phyloP scores from a whole-genome alignment of 2,888 invertebrate genomes.

The Drosophila ezoana region DNA sequence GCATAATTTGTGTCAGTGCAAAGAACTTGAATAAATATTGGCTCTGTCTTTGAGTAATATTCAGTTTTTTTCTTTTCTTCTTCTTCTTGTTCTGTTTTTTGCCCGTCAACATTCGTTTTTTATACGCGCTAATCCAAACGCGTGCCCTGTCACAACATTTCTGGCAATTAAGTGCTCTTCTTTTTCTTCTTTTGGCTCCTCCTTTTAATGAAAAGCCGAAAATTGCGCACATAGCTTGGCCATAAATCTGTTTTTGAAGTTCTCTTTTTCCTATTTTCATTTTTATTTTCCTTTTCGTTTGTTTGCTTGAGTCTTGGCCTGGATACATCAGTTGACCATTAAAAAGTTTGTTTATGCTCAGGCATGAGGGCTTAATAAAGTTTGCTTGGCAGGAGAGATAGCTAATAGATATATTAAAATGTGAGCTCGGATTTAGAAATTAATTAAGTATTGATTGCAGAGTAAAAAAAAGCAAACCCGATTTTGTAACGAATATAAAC shows the following conservation, averaged over 20 bases:
- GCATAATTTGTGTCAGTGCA: slow-evolving; percentile 35
- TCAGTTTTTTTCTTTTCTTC: not conserved
- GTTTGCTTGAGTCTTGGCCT: not conserved
- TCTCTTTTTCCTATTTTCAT: not conserved
- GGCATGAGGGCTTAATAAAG: not conserved
- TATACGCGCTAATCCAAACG: slow-evolving; percentile 32
- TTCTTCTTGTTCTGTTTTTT: no score
- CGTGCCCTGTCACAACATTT: slow-evolving; percentile 41
- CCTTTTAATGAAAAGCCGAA: slow-evolving; percentile 31
- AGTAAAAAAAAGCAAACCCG: no score
- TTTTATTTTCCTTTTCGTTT: slow-evolving; percentile 5
- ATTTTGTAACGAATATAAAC: no score
- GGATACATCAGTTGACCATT: slow-evolving; percentile 46
- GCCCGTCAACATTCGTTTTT: slow-evolving; percentile 3
- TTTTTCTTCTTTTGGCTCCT: not conserved
- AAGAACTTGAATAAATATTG: slow-evolving; percentile 22
- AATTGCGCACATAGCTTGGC: slow-evolving; percentile 26
- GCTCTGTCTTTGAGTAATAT: slow-evolving; percentile 7
- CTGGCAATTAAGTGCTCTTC: slow-evolving; percentile 49
- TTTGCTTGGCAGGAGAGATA: not conserved
- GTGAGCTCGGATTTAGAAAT: no score
- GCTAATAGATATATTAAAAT: not conserved
- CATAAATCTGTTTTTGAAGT: slow-evolving; percentile 36
- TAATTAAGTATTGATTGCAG: no score
- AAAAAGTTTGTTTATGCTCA: slow-evolving; percentile 40